Base-by-base conservation (phyloP, 2,113 vertebrate genomes). In the Sclerurus mexicanus region DNA sequence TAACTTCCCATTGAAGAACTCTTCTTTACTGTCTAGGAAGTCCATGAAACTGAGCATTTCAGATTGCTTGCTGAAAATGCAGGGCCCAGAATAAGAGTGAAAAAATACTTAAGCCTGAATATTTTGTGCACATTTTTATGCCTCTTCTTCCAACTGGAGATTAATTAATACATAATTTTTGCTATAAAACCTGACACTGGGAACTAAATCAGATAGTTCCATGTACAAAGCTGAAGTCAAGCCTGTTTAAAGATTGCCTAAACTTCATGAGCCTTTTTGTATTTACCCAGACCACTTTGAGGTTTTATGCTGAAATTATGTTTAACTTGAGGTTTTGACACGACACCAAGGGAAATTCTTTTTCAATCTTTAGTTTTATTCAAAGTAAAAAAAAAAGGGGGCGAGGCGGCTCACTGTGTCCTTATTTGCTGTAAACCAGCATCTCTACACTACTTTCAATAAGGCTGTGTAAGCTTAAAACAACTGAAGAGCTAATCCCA, bases 401-500 rank as follows among this genome's bases (percentile, higher is more conserved):
- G 12, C 5, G 8, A 21, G 7, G 3, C 6, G 18, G 44, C 15
- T 6, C 16, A 37, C 18, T 3, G 0, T n/a, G 60, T 90, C 20
- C 14, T 68, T 80, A 66, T 83, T 74, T 90, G 20, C 35, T 84
- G 42, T 64, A 78, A 91, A 75, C 35, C 47, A 91, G 30, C 33
- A 73, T 91, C 78, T 80, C 42, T 42, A 9, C 42, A 37, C 63
- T 63, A 23, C 60, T 77, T 92, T 87, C 73, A 87, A 13, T 42
- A 84, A 74, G 40, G 17, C 56, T 86, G 31, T 10, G 1, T 59
- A 72, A 85, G 50, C 62, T 95, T 94, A 72, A 44, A 90, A 50
- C 58, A 58, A 80, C 79, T 87, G 69, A 92, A 87, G 79, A 87
- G 40, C 79, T 93, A 94, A 95, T 93, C 88, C 73, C 33, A 68